Conservation (phyloP, 2,888 invertebrate species). For the Aplocera efformata region DNA sequence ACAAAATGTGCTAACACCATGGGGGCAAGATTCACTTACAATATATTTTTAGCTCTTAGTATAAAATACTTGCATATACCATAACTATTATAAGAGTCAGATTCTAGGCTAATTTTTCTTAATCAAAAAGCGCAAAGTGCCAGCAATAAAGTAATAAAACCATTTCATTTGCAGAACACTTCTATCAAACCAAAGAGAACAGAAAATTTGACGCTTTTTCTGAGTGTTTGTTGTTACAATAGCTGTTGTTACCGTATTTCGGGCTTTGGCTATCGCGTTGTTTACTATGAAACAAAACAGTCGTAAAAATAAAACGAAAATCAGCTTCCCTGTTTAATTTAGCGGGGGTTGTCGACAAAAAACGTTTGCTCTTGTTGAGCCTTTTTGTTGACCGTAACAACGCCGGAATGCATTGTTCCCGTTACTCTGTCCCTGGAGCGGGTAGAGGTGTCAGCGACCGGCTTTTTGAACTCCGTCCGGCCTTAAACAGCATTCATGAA, state of each 20-base stretch:
- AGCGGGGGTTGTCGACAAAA: slow-evolving; percentile 72
- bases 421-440: slow-evolving; percentile 52
- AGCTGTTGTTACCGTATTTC: slow-evolving; percentile 36
- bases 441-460: slow-evolving; percentile 38
- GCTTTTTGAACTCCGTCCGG: neutral
- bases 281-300: slow-evolving; percentile 54
- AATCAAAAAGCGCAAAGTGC: too few species aligned
- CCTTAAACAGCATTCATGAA: neutral
- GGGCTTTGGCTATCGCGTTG: slow-evolving; percentile 43
- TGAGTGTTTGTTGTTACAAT: slow-evolving; percentile 29
- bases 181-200: slow-evolving; percentile 8
- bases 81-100: too few species aligned
- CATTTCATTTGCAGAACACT: slow-evolving; percentile 5
- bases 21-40: too few species aligned
- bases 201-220: slow-evolving; percentile 25
- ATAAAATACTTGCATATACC: too few species aligned
- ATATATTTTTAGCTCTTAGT: too few species aligned
- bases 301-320: slow-evolving; percentile 56
- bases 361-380: slow-evolving; percentile 61
- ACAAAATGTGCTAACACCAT: too few species aligned
- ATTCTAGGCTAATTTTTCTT: too few species aligned
- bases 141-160: too few species aligned
- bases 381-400: slow-evolving; percentile 71
- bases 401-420: slow-evolving; percentile 73
- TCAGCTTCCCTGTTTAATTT: slow-evolving; percentile 75